Evolutionary conservation across 2,113 vertebrate species (phyloP).

Genomic region (Leptobrachium ailaonicum): DNA sequence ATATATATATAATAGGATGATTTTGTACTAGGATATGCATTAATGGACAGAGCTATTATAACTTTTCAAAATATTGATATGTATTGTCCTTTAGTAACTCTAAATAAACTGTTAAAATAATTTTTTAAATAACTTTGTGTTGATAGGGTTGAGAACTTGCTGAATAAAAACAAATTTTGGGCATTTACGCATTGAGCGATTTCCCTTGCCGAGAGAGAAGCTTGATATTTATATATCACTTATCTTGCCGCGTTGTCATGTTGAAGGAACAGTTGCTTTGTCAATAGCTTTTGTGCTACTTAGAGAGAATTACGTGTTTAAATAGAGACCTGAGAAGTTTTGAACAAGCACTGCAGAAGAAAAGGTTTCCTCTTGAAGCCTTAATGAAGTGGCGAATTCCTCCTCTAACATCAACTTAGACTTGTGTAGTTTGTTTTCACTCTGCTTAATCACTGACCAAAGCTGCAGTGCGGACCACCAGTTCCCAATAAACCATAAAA

Average conservation of each 20-base stretch:
- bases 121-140: too few species aligned
- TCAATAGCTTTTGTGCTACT: slow-evolving; percentile 85
- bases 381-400: slow-evolving; percentile 96
- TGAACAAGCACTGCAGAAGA: slow-evolving; percentile 86
- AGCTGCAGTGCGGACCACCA: slow-evolving; percentile 89
- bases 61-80: too few species aligned
- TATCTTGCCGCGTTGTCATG: slow-evolving; percentile 92
- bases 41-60: too few species aligned
- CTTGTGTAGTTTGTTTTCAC: slow-evolving; percentile 96
- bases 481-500: slow-evolving; percentile 97
- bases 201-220: slow-evolving; percentile 61
- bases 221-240: slow-evolving; percentile 90
- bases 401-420: slow-evolving; percentile 91
- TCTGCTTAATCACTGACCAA: slow-evolving; percentile 94
- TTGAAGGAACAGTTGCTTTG: slow-evolving; percentile 85
- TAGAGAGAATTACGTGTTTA: slow-evolving; percentile 94
- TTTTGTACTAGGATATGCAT: too few species aligned
- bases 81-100: too few species aligned
- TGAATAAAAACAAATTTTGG: slow-evolving; percentile 54
- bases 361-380: slow-evolving; percentile 91
- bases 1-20: too few species aligned
- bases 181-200: slow-evolving; percentile 61
- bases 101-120: too few species aligned
- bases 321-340: slow-evolving; percentile 94
- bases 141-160: not conserved